phyloP scores from a whole-genome alignment of 2,113 vertebrate species.

The Hypomesus transpacificus region DNA sequence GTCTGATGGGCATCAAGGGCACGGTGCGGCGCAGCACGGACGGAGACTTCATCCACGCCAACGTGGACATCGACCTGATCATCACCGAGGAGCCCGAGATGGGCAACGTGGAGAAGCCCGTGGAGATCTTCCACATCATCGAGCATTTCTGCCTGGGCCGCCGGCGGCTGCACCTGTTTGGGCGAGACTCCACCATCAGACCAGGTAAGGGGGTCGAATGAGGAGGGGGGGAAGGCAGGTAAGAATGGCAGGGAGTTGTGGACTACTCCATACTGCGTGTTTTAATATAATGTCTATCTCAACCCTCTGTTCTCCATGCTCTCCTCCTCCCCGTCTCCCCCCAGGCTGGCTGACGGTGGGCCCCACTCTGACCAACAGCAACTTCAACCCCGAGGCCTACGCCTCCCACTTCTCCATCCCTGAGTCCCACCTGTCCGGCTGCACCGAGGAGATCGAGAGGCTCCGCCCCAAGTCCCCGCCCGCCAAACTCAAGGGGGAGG shows the following conservation, averaged over 20 bases:
- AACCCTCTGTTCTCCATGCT: not conserved
- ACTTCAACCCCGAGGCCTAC: constrained; percentile 91
- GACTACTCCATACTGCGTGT: too few species aligned
- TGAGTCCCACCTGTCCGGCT: constrained; percentile 86
- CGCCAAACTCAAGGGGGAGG: constrained; percentile 84
- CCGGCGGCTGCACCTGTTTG: constrained; percentile 90
- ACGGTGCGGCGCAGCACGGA: constrained; percentile 92
- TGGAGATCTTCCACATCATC: constrained; percentile 98
- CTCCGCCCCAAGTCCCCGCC: constrained; percentile 94
- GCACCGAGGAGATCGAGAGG: constrained; percentile 95
- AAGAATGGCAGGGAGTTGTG: too few species aligned
- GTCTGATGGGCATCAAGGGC: constrained; percentile 98
- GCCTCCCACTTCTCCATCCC: constrained; percentile 81
- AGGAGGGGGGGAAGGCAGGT: too few species aligned
- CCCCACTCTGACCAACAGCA: constrained; percentile 95
- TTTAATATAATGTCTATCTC: too few species aligned
- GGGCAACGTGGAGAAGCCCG: constrained; percentile 96
- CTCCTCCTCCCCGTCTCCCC: not conserved
- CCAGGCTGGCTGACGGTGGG: constrained; percentile 96
- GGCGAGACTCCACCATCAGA: constrained; percentile 93
- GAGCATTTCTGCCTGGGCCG: constrained; percentile 96
- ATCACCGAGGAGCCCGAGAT: constrained; percentile 98
- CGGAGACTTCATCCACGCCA: constrained; percentile 97
- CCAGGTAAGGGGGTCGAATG: constrained; percentile 72
- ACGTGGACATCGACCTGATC: constrained; percentile 97